Conservation (phyloP, 1,140 invertebrate genomes). For the Hirudo medicinalis region DNA sequence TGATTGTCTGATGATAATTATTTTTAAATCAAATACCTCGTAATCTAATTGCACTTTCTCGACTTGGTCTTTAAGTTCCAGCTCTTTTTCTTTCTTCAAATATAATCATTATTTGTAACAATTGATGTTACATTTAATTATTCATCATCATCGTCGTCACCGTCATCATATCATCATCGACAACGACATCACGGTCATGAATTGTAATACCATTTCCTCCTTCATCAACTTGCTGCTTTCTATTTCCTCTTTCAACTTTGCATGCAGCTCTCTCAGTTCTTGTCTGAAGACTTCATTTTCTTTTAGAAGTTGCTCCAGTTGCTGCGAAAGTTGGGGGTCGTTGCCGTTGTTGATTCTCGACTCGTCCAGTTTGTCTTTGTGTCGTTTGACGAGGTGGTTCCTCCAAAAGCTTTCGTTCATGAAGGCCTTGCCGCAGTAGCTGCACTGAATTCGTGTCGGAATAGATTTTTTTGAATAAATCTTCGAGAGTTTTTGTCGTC, state of each 20-base stretch:
- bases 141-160: no score
- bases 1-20: no score
- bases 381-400: neutral
- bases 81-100: no score
- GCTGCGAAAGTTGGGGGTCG: neutral
- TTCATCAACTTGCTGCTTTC: neutral
- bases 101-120: no score
- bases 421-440: neutral
- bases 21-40: no score
- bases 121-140: no score
- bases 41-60: no score
- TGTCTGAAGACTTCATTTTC: constrained; percentile 1
- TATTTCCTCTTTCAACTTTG: constrained; percentile 2
- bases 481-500: neutral
- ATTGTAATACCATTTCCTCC: neutral
- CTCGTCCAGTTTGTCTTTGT: neutral
- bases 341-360: neutral
- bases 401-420: constrained; percentile 1
- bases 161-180: no score
- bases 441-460: neutral
- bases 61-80: no score
- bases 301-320: neutral
- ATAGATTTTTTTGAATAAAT: no score
- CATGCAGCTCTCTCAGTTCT: neutral
- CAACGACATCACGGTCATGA: no score